Evolutionary conservation across 2,888 invertebrate species (phyloP).

Genomic region (Heliconius hortense): DNA sequence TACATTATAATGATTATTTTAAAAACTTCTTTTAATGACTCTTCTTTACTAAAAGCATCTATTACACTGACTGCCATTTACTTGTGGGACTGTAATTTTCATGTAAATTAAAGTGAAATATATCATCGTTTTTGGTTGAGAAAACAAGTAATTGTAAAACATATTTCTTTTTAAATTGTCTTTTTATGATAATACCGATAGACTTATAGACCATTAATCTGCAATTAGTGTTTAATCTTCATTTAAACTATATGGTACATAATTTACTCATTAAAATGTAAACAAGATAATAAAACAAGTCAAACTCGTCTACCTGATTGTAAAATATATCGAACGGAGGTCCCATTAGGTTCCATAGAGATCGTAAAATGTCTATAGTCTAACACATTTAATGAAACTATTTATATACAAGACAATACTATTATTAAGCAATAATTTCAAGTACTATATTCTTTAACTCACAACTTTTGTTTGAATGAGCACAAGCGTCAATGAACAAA

Average conservation of each 20-base stretch:
- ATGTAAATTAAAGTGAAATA: background rate
- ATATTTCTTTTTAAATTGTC: background rate
- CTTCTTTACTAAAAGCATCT: background rate
- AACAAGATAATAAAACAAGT: slow-evolving; percentile 9
- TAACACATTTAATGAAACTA: slow-evolving; percentile 1
- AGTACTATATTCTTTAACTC: slow-evolving; percentile 33
- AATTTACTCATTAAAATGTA: slow-evolving; percentile 8
- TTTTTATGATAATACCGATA: background rate
- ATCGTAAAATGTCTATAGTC: background rate
- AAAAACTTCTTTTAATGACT: background rate
- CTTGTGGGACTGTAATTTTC: background rate
- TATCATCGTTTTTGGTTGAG: background rate
- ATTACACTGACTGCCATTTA: background rate
- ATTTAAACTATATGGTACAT: slow-evolving; percentile 6
- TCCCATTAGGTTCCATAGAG: too few relatives aligned
- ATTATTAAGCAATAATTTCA: slow-evolving; percentile 33
- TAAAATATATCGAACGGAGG: background rate
- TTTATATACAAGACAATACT: slow-evolving; percentile 9
- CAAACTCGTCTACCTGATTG: slow-evolving; percentile 7
- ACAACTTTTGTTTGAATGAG: slow-evolving; percentile 52
- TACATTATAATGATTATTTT: background rate
- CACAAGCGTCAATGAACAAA: slow-evolving; percentile 38
- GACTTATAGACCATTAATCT: background rate
- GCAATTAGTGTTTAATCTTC: slow-evolving; percentile 10
- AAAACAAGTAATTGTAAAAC: background rate